Percentiles rank a stretch among this genome's conserved stretches.
These are phyloP conservation scores for Xylota sylvarum DNA, from an alignment of 2,888 invertebrate species.

Conservation along the genomic window DNA sequence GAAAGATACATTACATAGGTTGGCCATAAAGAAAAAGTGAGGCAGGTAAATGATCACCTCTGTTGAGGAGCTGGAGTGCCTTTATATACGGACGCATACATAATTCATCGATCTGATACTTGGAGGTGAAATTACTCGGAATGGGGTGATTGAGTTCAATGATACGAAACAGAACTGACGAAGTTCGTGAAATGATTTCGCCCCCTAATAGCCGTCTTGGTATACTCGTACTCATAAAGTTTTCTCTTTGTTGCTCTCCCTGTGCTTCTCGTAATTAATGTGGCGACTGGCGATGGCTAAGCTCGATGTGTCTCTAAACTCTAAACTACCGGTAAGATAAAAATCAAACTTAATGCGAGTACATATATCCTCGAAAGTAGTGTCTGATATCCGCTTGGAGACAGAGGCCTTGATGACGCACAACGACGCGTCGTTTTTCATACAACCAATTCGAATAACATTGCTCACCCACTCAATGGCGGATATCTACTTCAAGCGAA, in stretches of 20 bases:
- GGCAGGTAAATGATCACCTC: slow-evolving; percentile 71
- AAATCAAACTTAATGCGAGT: slow-evolving; percentile 45
- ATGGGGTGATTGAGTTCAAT: slow-evolving; percentile 75
- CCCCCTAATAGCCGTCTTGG: slow-evolving; percentile 43
- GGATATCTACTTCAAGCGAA: slow-evolving; percentile 36
- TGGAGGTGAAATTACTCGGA: slow-evolving; percentile 72
- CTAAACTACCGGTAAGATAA: slow-evolving; percentile 48
- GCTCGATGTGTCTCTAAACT: slow-evolving; percentile 10
- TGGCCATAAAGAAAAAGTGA: slow-evolving; percentile 70
- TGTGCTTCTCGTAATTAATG: slow-evolving; percentile 8
- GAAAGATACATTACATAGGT: slow-evolving; percentile 73
- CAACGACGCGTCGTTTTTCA: slow-evolving; percentile 13
- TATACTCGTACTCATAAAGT: background rate
- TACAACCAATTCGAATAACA: slow-evolving; percentile 8
- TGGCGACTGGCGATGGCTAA: background rate
- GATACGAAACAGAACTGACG: slow-evolving; percentile 61
- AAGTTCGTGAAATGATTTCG: slow-evolving; percentile 65
- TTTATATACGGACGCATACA: slow-evolving; percentile 64
- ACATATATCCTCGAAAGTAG: slow-evolving; percentile 45
- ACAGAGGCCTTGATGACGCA: slow-evolving; percentile 56
- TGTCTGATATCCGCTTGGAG: slow-evolving; percentile 61
- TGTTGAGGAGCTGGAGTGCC: slow-evolving; percentile 35
- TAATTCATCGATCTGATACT: slow-evolving; percentile 76
- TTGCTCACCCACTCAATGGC: slow-evolving; percentile 53
- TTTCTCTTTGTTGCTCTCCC: background rate